Conservation (phyloP, 2,797 vertebrate species). For the Cyprinodon diabolis region DNA sequence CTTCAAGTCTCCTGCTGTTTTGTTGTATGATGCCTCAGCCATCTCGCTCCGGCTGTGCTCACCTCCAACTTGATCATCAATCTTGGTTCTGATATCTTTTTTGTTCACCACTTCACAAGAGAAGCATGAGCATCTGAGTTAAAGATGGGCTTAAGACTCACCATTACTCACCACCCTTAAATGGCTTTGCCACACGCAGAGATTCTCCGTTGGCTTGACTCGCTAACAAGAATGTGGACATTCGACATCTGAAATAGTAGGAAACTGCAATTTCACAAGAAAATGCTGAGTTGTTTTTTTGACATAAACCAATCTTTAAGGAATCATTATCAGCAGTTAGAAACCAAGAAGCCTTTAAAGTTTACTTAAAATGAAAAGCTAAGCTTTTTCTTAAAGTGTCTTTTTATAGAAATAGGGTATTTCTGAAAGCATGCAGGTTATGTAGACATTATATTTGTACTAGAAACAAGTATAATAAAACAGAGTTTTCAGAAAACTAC, state of each 20-base stretch:
- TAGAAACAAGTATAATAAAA: neutral
- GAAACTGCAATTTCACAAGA: neutral
- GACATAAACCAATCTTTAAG: neutral
- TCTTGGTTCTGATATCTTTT: constrained; percentile 8
- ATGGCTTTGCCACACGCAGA: constrained; percentile 5
- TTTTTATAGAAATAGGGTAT: neutral
- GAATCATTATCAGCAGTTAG: neutral
- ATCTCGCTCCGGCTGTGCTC: neutral
- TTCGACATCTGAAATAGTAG: neutral
- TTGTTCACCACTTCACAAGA: neutral
- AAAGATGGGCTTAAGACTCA: constrained; percentile 15
- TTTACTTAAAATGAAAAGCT: neutral
- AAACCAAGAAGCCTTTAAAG: neutral
- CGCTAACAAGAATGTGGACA: neutral
- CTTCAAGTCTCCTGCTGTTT: constrained; percentile 38
- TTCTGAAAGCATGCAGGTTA: neutral
- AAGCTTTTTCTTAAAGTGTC: neutral
- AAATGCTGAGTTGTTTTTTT: neutral
- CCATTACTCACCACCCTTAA: neutral
- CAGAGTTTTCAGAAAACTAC: neutral
- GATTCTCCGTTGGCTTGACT: neutral
- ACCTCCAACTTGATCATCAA: constrained; percentile 7
- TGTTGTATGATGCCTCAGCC: constrained; percentile 45
- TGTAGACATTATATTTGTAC: neutral
- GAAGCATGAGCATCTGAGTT: constrained; percentile 11